phyloP scores from a whole-genome alignment of 1,140 invertebrate genomes.

The Venturia canescens region DNA sequence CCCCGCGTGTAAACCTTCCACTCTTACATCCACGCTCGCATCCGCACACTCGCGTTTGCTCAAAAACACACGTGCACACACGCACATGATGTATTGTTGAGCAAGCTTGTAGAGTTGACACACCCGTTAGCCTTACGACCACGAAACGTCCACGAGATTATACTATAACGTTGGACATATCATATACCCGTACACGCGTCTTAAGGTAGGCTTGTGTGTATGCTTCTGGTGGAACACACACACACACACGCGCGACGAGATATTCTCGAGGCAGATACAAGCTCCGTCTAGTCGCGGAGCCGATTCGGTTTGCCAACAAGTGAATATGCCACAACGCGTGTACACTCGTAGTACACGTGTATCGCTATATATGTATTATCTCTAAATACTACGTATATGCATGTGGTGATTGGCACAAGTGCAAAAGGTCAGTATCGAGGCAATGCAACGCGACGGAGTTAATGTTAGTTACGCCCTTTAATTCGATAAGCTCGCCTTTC shows the following conservation, averaged over 20 bases:
- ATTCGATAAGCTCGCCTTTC: background rate
- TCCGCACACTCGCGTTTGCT: too few species aligned
- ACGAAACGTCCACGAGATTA: conserved; percentile 38
- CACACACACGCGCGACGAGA: background rate
- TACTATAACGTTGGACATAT: conserved; percentile 21
- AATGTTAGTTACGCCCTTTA: background rate
- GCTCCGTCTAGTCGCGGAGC: conserved; percentile 25
- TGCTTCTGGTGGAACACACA: conserved; percentile 20
- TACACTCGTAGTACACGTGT: background rate
- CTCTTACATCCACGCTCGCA: background rate
- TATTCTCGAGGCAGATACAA: conserved; percentile 29
- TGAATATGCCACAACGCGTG: conserved; percentile 25
- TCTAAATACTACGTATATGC: background rate
- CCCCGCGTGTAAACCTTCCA: conserved; percentile 20
- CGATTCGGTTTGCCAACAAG: conserved; percentile 41
- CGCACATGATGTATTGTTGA: conserved; percentile 40
- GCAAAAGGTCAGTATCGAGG: background rate
- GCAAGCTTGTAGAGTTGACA: conserved; percentile 29
- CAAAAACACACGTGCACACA: too few species aligned
- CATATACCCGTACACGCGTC: background rate
- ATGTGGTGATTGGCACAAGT: background rate
- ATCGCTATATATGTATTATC: background rate
- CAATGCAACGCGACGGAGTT: background rate
- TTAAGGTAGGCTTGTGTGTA: background rate
- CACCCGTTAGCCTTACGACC: conserved; percentile 45